Conservation (phyloP, 2,113 vertebrate species). For the Arizona elegans region DNA sequence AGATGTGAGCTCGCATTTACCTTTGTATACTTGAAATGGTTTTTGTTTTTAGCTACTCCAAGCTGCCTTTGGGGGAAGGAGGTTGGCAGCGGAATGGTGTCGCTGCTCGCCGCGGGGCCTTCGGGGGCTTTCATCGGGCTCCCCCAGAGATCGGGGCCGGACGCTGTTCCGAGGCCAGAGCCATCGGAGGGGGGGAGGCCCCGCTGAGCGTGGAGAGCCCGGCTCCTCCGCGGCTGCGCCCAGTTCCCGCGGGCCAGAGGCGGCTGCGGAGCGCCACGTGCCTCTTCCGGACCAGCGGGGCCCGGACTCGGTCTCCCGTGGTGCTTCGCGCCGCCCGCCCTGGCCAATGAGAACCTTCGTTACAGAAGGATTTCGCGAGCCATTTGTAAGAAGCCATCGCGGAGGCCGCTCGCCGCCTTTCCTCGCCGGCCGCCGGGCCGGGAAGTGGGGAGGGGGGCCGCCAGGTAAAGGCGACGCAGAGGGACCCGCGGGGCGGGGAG, state of each 20-base stretch:
- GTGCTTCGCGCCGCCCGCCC: background rate
- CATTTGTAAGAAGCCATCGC: constrained; percentile 49
- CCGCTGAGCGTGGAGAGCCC: too few species aligned
- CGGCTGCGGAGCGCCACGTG: background rate
- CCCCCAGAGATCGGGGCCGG: background rate
- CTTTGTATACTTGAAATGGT: background rate
- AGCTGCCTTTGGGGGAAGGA: background rate
- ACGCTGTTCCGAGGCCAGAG: too few species aligned
- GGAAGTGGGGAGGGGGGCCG: background rate
- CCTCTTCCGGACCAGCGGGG: background rate
- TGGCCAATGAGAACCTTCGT: constrained; percentile 41
- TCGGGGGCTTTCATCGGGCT: background rate
- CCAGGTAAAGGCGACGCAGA: constrained; percentile 7
- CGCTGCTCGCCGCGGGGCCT: background rate
- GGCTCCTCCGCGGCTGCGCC: too few species aligned
- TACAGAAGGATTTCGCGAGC: constrained; percentile 27
- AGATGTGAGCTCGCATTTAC: constrained; percentile 25
- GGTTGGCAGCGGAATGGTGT: background rate
- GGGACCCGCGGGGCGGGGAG: background rate
- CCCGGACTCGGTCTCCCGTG: constrained; percentile 31
- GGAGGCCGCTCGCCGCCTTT: constrained; percentile 13
- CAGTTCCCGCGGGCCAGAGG: too few species aligned
- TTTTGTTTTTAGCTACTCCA: background rate
- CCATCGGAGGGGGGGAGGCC: too few species aligned
- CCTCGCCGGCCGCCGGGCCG: background rate